Conservation (phyloP, 2,113 vertebrate genomes). For the Lampris megalopsis region DNA sequence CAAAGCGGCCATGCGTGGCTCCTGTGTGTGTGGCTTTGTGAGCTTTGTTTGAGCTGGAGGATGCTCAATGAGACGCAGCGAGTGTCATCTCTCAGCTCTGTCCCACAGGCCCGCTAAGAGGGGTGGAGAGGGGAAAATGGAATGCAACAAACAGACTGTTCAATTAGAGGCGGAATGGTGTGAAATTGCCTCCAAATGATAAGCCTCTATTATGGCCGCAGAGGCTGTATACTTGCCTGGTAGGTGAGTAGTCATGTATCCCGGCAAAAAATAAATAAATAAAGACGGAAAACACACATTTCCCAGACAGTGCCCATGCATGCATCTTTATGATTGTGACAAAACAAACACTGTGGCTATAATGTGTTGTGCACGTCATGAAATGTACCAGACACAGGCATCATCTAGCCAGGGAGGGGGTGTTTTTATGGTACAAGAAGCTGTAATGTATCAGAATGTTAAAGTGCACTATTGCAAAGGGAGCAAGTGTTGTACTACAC, state of each 20-base stretch:
- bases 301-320: constrained; percentile 12
- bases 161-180: constrained; percentile 85
- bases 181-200: constrained; percentile 87
- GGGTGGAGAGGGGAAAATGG: constrained; percentile 76
- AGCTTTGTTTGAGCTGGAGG: constrained; percentile 81
- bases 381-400: constrained; percentile 35
- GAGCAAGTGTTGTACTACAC: not conserved
- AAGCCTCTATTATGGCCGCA: constrained; percentile 81
- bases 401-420: constrained; percentile 29
- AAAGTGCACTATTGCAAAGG: not conserved
- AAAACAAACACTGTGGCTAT: constrained; percentile 45
- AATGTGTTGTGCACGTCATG: constrained; percentile 21
- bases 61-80: constrained; percentile 84
- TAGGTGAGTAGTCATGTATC: constrained; percentile 74
- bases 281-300: constrained; percentile 20
- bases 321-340: constrained; percentile 52
- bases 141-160: constrained; percentile 87
- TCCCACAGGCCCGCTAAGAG: constrained; percentile 79
- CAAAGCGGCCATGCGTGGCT: constrained; percentile 61
- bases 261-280: not conserved
- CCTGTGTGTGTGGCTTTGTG: constrained; percentile 63
- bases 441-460: not conserved
- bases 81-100: constrained; percentile 85
- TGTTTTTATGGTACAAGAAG: constrained; percentile 4
- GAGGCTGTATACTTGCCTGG: constrained; percentile 62